Evolutionary conservation across 1,140 invertebrate species (phyloP), one percentile per base, ranked within the genome.

Genomic region (Xylocopa sonorina): DNA sequence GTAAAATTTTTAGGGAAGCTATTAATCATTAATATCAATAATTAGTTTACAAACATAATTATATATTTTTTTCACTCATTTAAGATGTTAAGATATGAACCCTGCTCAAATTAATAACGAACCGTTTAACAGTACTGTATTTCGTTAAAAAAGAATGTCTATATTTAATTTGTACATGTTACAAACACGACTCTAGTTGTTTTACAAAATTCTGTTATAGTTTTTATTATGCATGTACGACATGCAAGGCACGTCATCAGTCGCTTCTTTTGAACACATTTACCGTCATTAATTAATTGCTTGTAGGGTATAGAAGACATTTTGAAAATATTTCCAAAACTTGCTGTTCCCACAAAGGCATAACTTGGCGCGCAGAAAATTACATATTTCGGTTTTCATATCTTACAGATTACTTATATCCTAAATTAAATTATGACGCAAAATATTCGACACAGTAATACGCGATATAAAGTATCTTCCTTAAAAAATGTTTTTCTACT

Each of bases 351-450:
- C n/a, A n/a, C 4, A 34, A 2, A 21, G 18, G 0, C 1, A 50
- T 4, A 21, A n/a, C 16, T n/a, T 6, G 21, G n/a, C 21, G 4
- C 4, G 21, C 34, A 38, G n/a, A 18, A 60, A 7, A 24, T n/a
- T 34, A 24, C 9, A 4, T 38, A 38, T 67, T 34, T n/a, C 4
- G 34, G 18, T 27, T 27, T 27, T 53, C n/a, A 18, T 27, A 12
- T 34, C 34, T 32, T 71, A 41, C 6, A 57, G 29, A 2, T 1
- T 43, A 63, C 21, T 0, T 50, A 62, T 62, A 27, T 3, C 9
- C 6, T 43, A 71, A 43, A 58, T 71, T 14, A 71, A 29, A 69
- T 69, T 27, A 64, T n/a, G 18, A 60, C 53, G 27, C 27, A 3
- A 27, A 32, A 46, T 60, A 57, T 16, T 29, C 0, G 3, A 46